A percentile compares a stretch with the other conserved stretches of the same genome.
Conservation (phyloP, 2,113 vertebrate genomes). For the Hemichromis elongatus region DNA sequence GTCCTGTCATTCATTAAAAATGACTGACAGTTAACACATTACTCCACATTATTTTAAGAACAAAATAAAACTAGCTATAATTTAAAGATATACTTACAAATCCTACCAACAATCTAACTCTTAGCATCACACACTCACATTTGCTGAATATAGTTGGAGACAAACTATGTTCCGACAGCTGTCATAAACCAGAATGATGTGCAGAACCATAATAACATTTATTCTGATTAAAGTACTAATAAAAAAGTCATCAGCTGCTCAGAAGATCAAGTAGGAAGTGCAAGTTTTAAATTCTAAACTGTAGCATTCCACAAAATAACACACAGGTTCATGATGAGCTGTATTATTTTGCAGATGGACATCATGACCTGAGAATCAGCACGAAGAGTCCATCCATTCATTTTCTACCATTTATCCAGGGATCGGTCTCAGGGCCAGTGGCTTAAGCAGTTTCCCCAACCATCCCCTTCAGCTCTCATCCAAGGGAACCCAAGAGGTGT, state of each 20-base stretch:
- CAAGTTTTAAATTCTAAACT: not conserved
- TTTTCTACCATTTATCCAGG: not conserved
- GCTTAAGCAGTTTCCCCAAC: not conserved
- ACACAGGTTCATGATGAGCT: not conserved
- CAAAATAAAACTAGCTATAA: not conserved
- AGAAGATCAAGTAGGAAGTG: not conserved
- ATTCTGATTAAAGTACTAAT: not conserved
- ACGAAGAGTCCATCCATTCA: not conserved
- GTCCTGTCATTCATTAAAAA: not conserved
- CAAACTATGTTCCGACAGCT: not conserved
- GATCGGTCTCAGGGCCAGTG: not conserved
- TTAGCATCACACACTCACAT: not conserved
- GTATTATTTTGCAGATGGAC: not conserved
- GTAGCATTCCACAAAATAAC: not conserved
- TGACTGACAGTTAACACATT: not conserved
- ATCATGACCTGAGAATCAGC: not conserved
- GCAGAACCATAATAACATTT: not conserved
- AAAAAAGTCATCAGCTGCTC: not conserved
- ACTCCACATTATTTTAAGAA: not conserved
- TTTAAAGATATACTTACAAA: not conserved
- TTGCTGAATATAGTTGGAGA: not conserved
- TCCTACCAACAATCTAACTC: not conserved
- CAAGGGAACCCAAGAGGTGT: not conserved
- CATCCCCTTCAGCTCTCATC: not conserved
- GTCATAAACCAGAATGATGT: not conserved